A percentile compares a stretch with the other conserved stretches of the same genome.
Evolutionary conservation across 2,888 invertebrate species (phyloP).

Genomic region (Venusia cambrica): DNA sequence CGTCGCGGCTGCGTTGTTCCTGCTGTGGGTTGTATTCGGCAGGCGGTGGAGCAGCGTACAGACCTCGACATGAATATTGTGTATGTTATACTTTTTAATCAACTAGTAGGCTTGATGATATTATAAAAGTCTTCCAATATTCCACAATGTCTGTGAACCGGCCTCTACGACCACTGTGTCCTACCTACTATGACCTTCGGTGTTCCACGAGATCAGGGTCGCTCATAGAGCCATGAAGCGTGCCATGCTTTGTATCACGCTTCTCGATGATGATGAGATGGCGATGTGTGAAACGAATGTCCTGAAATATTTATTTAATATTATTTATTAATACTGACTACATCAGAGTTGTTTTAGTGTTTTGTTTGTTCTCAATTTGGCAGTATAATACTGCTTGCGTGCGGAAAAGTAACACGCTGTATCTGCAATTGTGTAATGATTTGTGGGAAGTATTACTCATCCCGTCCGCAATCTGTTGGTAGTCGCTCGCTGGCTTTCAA

Average conservation of each 20-base stretch:
- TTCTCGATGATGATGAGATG: too few relatives aligned
- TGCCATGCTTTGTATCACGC: too few relatives aligned
- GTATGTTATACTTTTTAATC: constrained; percentile 41
- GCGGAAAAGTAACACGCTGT: constrained; percentile 21
- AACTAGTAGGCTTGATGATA: neutral
- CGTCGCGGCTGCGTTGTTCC: constrained; percentile 63
- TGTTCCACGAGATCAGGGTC: too few relatives aligned
- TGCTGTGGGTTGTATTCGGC: constrained; percentile 65
- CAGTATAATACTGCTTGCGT: constrained; percentile 6
- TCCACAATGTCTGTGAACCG: too few relatives aligned
- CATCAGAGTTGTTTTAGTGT: too few relatives aligned
- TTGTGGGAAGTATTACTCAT: constrained; percentile 5
- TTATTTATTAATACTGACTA: too few relatives aligned
- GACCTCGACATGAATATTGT: constrained; percentile 50
- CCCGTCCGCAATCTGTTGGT: constrained; percentile 1
- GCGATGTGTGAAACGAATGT: too few relatives aligned
- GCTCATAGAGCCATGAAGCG: too few relatives aligned
- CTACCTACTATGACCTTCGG: too few relatives aligned
- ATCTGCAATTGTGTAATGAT: constrained; percentile 8
- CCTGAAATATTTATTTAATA: too few relatives aligned
- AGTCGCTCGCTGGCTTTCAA: constrained; percentile 21
- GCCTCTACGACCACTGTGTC: too few relatives aligned
- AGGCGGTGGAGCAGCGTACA: constrained; percentile 55
- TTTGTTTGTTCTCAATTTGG: constrained; percentile 16
- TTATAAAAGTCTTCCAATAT: too few relatives aligned